phyloP scores from a whole-genome alignment of 2,888 invertebrate genomes.

The Venustoraphidia nigricollis region DNA sequence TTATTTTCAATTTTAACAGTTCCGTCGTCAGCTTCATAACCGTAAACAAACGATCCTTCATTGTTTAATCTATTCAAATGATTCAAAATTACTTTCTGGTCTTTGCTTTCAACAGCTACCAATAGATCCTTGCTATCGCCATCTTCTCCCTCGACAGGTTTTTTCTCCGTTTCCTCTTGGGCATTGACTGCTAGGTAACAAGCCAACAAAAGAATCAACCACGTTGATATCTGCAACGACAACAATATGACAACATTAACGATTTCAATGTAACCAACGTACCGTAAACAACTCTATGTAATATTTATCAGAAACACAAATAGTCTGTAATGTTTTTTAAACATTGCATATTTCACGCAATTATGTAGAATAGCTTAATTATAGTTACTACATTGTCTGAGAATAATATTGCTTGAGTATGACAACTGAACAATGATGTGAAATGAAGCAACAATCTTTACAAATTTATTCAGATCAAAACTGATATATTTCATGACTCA shows the following conservation, averaged over 20 bases:
- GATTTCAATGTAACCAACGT: too few species aligned
- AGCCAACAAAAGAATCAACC: slow-evolving; percentile 15
- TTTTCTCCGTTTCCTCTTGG: slow-evolving; percentile 2
- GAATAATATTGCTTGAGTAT: slow-evolving; percentile 1
- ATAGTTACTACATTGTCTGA: too few species aligned
- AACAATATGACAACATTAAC: slow-evolving; percentile 9
- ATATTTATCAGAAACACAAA: too few species aligned
- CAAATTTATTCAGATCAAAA: too few species aligned
- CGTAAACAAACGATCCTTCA: slow-evolving; percentile 72
- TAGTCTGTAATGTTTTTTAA: too few species aligned
- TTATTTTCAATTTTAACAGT: slow-evolving; percentile 74
- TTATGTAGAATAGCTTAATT: too few species aligned
- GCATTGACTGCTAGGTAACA: neutral
- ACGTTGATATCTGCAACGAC: slow-evolving; percentile 17
- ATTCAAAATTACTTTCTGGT: slow-evolving; percentile 62
- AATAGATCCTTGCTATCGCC: slow-evolving; percentile 37
- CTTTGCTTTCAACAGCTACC: slow-evolving; percentile 45
- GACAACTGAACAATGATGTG: slow-evolving; percentile 2
- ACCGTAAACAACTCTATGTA: too few species aligned
- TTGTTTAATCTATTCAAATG: slow-evolving; percentile 67
- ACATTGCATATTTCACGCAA: too few species aligned
- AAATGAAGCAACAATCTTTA: too few species aligned
- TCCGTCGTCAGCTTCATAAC: slow-evolving; percentile 73
- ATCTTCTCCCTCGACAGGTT: slow-evolving; percentile 3
- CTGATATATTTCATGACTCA: too few species aligned